These are phyloP conservation scores for Vanacampus margaritifer DNA, from an alignment of 2,113 vertebrate genomes.

Conservation along the genomic window DNA sequence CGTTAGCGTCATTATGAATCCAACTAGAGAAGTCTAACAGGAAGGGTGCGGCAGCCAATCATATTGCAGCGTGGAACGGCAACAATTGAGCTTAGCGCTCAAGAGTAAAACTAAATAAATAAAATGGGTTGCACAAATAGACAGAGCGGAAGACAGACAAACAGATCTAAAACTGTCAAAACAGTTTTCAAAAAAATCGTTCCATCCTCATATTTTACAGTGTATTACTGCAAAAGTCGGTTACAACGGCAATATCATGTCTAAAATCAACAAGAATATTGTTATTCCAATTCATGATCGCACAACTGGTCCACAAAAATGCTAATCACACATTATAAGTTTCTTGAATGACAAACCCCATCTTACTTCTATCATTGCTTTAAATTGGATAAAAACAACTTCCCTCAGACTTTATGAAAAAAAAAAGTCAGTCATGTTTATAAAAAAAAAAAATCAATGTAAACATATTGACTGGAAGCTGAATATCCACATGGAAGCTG, in stretches of 20 bases:
- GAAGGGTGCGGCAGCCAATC: too few species aligned
- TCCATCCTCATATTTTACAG: too few species aligned
- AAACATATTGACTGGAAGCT: not conserved
- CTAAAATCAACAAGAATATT: not conserved
- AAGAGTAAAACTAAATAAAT: too few species aligned
- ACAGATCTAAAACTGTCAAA: not conserved
- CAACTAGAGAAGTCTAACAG: too few species aligned
- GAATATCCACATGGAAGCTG: constrained; percentile 3
- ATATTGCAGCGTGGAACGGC: too few species aligned
- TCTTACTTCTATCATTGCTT: not conserved
- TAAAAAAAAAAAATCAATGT: not conserved
- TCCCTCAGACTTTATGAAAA: not conserved
- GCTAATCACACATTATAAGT: too few species aligned
- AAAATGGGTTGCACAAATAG: too few species aligned
- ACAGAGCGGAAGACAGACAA: too few species aligned
- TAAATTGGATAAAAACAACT: not conserved
- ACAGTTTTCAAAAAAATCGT: too few species aligned
- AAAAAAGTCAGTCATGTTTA: not conserved
- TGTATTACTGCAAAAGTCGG: not conserved
- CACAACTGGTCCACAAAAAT: not conserved
- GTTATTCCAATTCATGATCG: not conserved
- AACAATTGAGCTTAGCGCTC: too few species aligned
- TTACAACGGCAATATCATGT: not conserved
- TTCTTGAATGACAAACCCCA: too few species aligned
- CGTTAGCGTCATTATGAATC: too few species aligned